Percentiles rank a stretch among this genome's conserved stretches.
Conservation (phyloP, 2,888 invertebrate genomes). For the Pollenia labialis region DNA sequence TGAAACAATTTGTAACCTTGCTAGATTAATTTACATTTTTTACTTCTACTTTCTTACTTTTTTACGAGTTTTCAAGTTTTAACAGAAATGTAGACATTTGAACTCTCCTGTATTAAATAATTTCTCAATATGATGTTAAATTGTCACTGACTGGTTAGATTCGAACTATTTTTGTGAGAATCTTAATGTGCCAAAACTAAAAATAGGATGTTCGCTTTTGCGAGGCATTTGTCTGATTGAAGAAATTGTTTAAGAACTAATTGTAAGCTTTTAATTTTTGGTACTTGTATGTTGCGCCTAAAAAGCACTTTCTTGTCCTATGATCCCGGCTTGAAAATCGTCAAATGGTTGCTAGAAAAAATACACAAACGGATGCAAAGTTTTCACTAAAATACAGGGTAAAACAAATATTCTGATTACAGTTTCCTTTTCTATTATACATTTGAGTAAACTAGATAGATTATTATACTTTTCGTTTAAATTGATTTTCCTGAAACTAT, state of each 20-base stretch:
- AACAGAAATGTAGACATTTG: slow-evolving; percentile 19
- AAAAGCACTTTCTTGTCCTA: slow-evolving; percentile 49
- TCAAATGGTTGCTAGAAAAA: slow-evolving; percentile 65
- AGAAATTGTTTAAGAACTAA: not conserved
- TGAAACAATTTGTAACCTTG: slow-evolving; percentile 75
- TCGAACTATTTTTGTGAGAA: slow-evolving; percentile 82
- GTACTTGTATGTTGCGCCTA: slow-evolving; percentile 2
- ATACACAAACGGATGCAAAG: slow-evolving; percentile 67
- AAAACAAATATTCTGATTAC: slow-evolving; percentile 68
- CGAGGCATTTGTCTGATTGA: slow-evolving; percentile 83
- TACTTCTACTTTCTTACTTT: slow-evolving; percentile 44
- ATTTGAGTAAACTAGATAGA: no score
- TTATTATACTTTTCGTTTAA: no score
- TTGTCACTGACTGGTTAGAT: slow-evolving; percentile 80
- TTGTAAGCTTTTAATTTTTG: not conserved
- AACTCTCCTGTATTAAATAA: not conserved
- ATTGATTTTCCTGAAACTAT: no score
- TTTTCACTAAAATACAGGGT: slow-evolving; percentile 46
- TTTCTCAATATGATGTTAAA: slow-evolving; percentile 79
- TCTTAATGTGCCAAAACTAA: slow-evolving; percentile 68
- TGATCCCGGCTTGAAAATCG: slow-evolving; percentile 73
- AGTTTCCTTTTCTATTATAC: slow-evolving; percentile 1
- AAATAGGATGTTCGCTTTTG: slow-evolving; percentile 81
- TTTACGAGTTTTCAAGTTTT: slow-evolving; percentile 67
- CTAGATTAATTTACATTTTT: slow-evolving; percentile 65